Percentiles rank a stretch among this genome's conserved stretches.
phyloP scores from a whole-genome alignment of 2,888 invertebrate genomes.

The Leucophenga maculata region DNA sequence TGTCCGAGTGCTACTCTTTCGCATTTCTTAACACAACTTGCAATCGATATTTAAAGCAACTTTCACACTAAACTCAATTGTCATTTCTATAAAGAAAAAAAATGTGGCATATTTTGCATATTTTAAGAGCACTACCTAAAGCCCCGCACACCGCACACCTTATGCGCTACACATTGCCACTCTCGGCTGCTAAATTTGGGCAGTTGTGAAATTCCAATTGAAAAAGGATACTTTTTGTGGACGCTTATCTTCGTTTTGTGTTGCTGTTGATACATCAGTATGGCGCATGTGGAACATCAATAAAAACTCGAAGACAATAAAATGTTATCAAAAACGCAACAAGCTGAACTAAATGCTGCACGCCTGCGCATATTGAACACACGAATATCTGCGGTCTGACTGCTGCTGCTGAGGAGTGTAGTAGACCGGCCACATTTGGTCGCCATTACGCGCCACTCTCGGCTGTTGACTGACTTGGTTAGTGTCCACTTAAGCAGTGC shows the following conservation, averaged over 20 bases:
- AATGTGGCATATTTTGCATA: slow-evolving; percentile 34
- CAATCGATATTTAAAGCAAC: slow-evolving; percentile 58
- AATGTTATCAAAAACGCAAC: slow-evolving; percentile 62
- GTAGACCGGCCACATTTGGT: neutral
- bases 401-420: no score
- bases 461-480: slow-evolving; percentile 5
- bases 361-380: slow-evolving; percentile 63
- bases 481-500: neutral
- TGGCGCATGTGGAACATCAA: neutral
- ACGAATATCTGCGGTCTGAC: neutral
- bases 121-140: slow-evolving; percentile 5
- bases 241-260: slow-evolving; percentile 24
- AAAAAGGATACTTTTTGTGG: slow-evolving; percentile 62
- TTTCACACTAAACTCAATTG: slow-evolving; percentile 62
- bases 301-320: slow-evolving; percentile 54
- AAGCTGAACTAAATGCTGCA: slow-evolving; percentile 65
- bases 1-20: neutral
- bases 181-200: slow-evolving; percentile 54
- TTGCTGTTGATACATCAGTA: slow-evolving; percentile 27
- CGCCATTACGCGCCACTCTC: slow-evolving; percentile 15
- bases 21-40: slow-evolving; percentile 16
- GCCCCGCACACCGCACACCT: no score
- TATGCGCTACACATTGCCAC: neutral
- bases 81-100: slow-evolving; percentile 55
- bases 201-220: slow-evolving; percentile 63